Conservation (phyloP, 2,888 invertebrate species). For the Nemoura dubitans region DNA sequence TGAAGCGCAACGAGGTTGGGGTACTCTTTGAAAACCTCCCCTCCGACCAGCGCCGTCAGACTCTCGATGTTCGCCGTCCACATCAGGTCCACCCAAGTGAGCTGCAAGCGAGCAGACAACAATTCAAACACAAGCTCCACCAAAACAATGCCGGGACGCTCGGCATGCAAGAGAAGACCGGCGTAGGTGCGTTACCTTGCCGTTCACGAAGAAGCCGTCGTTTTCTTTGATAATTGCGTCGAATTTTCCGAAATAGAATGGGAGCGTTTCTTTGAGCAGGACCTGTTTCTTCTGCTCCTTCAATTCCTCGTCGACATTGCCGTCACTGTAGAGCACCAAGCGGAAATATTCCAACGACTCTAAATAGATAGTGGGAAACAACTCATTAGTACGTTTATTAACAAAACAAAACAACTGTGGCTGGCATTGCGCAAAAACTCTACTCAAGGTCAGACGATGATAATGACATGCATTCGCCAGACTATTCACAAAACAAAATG, state of each 20-base stretch:
- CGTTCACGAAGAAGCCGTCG: constrained; percentile 67
- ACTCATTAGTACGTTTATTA: background rate
- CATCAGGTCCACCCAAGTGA: constrained; percentile 73
- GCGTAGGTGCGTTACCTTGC: constrained; percentile 60
- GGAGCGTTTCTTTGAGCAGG: constrained; percentile 64
- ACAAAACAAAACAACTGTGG: background rate
- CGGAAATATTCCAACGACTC: background rate
- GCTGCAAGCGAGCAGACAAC: constrained; percentile 57
- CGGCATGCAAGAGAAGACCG: background rate
- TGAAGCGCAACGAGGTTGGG: constrained; percentile 66
- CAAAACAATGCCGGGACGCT: background rate
- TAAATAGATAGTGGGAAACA: background rate
- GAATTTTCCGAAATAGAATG: constrained; percentile 67
- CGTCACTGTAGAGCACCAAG: background rate
- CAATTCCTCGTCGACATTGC: background rate
- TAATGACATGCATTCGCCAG: too few relatives aligned
- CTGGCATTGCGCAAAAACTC: background rate
- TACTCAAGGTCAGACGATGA: too few relatives aligned
- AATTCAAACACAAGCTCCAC: background rate
- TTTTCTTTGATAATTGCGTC: constrained; percentile 68
- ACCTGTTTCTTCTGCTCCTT: constrained; percentile 61
- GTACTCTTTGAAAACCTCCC: constrained; percentile 66
- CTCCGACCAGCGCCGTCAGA: constrained; percentile 65
- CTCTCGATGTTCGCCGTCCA: constrained; percentile 69
- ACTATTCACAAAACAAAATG: too few relatives aligned